A percentile compares a stretch with the other conserved stretches of the same genome.
phyloP scores from a whole-genome alignment of 92 coral and sea anemone genomes.

The Pocillopora meandrina region DNA sequence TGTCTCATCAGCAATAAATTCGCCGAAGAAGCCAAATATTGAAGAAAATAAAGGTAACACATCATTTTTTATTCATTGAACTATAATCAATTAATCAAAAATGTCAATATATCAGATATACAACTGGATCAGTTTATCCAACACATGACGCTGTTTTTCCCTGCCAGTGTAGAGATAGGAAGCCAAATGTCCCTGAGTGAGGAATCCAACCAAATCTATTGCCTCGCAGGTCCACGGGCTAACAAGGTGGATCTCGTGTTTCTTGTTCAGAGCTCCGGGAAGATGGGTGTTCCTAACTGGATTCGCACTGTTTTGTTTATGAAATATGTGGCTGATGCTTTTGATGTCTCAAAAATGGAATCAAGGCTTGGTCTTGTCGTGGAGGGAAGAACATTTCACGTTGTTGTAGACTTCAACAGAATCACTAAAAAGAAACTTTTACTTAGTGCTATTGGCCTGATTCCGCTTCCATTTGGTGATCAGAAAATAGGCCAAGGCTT shows the following conservation, averaged over 20 bases:
- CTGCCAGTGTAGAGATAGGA: constrained; percentile 15
- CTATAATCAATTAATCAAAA: neutral
- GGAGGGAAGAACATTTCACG: constrained; percentile 50
- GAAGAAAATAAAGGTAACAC: constrained; percentile 2
- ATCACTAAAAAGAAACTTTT: constrained; percentile 33
- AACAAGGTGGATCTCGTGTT: constrained; percentile 80
- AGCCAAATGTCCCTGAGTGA: constrained; percentile 11
- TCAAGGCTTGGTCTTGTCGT: constrained; percentile 68
- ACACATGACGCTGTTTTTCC: neutral
- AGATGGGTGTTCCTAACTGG: constrained; percentile 66
- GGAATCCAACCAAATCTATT: constrained; percentile 48
- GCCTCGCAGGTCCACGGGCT: constrained; percentile 58
- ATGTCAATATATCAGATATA: neutral
- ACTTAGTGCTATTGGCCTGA: constrained; percentile 32
- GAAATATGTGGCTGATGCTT: constrained; percentile 51
- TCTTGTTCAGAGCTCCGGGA: constrained; percentile 68
- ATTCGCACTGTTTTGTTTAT: constrained; percentile 44
- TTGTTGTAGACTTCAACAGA: constrained; percentile 63
- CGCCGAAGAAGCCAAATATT: neutral
- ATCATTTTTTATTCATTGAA: neutral
- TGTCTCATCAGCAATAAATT: neutral
- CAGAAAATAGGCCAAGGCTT: constrained; percentile 63
- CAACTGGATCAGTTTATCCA: neutral
- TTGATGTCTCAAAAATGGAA: constrained; percentile 58
- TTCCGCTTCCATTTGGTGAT: constrained; percentile 55